Evolutionary conservation across 1,140 invertebrate genomes (phyloP).

Genomic region (Anadara kagoshimensis): DNA sequence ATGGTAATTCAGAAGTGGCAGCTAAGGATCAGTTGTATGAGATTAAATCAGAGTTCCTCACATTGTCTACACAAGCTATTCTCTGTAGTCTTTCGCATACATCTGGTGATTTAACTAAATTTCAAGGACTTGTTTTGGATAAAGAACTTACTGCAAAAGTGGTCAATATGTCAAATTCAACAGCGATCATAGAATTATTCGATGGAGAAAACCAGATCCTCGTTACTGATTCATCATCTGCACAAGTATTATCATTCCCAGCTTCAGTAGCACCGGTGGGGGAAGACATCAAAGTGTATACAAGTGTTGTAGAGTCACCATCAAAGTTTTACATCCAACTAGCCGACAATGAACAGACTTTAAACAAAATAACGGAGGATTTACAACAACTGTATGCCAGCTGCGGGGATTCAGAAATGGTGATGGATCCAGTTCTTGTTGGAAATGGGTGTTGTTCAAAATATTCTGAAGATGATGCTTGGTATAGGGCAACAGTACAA

Average conservation of each 20-base stretch:
- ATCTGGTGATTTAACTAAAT: conserved; percentile 26
- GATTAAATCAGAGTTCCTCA: conserved; percentile 46
- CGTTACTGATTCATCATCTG: conserved; percentile 2
- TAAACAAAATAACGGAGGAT: conserved; percentile 70
- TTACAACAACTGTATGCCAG: conserved; percentile 30
- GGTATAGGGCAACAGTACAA: conserved; percentile 86
- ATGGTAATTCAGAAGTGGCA: conserved; percentile 75
- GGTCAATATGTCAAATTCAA: conserved; percentile 15
- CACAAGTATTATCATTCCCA: neutral
- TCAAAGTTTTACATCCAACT: conserved; percentile 75
- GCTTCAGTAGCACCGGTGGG: conserved; percentile 12
- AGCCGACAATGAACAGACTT: conserved; percentile 52
- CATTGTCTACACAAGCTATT: conserved; percentile 49
- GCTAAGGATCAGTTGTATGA: conserved; percentile 36
- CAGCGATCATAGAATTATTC: conserved; percentile 30
- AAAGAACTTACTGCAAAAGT: conserved; percentile 50
- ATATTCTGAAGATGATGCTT: conserved; percentile 83
- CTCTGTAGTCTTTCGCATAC: conserved; percentile 43
- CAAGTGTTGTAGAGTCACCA: conserved; percentile 60
- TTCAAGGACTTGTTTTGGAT: conserved; percentile 43
- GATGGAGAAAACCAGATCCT: conserved; percentile 14
- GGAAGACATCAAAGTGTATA: conserved; percentile 45
- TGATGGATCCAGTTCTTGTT: conserved; percentile 6
- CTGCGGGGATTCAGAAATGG: neutral
- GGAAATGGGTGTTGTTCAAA: conserved; percentile 82